Evolutionary conservation across 2,888 invertebrate genomes (phyloP).

Genomic region (Molanna angustata): DNA sequence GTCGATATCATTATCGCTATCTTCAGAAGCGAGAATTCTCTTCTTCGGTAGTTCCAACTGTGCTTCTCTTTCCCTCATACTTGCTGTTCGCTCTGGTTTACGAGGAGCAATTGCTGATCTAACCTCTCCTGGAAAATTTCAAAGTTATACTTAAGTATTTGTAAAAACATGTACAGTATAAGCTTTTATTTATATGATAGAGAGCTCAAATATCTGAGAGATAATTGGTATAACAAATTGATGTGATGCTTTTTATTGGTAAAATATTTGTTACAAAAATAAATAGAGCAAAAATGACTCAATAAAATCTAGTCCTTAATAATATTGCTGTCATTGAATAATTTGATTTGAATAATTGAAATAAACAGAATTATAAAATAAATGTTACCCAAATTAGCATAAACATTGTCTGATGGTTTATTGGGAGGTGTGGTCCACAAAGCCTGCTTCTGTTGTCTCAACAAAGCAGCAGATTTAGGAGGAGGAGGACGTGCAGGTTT

Average conservation of each 20-base stretch:
- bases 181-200: no score
- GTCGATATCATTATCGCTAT: constrained; percentile 51
- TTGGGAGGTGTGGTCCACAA: constrained; percentile 44
- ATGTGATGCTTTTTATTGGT: not conserved
- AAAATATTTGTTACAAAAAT: not conserved
- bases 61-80: constrained; percentile 77
- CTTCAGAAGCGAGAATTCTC: constrained; percentile 50
- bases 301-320: not conserved
- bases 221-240: no score
- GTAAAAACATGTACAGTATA: not conserved
- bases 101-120: constrained; percentile 77
- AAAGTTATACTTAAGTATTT: not conserved
- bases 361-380: no score
- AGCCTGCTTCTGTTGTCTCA: constrained; percentile 60
- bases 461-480: constrained; percentile 64
- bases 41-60: constrained; percentile 59
- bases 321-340: not conserved
- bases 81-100: constrained; percentile 83
- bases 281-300: not conserved
- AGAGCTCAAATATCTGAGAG: no score
- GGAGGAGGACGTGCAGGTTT: constrained; percentile 73
- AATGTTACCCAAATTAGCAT: constrained; percentile 80
- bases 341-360: no score
- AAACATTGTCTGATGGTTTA: constrained; percentile 60
- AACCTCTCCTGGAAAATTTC: constrained; percentile 64